Evolutionary conservation across 2,113 vertebrate genomes (phyloP).

Genomic region (Eulemur rufifrons): DNA sequence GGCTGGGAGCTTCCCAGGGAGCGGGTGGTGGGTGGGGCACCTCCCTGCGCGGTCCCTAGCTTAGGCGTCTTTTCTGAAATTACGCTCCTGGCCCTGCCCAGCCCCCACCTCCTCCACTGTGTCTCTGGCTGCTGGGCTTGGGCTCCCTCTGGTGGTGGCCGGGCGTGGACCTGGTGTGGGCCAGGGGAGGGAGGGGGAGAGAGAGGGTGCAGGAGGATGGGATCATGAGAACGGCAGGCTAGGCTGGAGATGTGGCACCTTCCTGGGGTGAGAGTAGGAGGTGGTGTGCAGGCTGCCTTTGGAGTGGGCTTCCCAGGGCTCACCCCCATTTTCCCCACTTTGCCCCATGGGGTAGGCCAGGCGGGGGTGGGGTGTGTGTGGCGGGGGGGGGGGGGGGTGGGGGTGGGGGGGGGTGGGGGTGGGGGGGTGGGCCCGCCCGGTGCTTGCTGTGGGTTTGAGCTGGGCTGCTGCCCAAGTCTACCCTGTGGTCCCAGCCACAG

Average conservation of each 20-base stretch:
- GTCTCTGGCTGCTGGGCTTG: slow-evolving; percentile 18
- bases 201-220: background rate
- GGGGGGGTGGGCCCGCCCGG: background rate
- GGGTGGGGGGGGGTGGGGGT: too few relatives aligned
- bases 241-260: slow-evolving; percentile 9
- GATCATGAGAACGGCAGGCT: background rate
- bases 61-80: slow-evolving; percentile 29
- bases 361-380: background rate
- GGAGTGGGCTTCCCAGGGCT: slow-evolving; percentile 3
- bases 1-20: slow-evolving; percentile 43
- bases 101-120: background rate
- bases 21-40: slow-evolving; percentile 3
- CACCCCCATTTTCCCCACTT: background rate
- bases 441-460: slow-evolving; percentile 58
- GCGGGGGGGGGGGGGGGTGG: background rate
- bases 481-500: slow-evolving; percentile 52
- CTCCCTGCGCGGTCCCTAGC: background rate
- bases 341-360: background rate
- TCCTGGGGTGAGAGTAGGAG: background rate
- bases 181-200: background rate
- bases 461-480: slow-evolving; percentile 65
- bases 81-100: slow-evolving; percentile 10
- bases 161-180: background rate
- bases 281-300: background rate
- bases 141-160: slow-evolving; percentile 64